These are phyloP conservation scores for Pseudopodoces humilis DNA, from an alignment of 2,113 vertebrate genomes.

Conservation along the genomic window DNA sequence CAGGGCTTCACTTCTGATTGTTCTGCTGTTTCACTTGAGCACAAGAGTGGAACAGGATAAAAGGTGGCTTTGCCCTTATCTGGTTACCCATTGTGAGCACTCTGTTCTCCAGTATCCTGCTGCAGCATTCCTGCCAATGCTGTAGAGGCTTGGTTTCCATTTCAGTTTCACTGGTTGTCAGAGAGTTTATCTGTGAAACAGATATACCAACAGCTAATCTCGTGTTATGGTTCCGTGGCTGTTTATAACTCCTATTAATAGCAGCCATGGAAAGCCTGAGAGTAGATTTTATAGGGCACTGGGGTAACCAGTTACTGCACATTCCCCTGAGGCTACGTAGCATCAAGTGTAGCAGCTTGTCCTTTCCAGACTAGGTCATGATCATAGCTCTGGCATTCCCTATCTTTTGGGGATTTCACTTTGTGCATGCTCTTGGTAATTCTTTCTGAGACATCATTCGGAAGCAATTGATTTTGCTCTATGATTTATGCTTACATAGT, in stretches of 20 bases:
- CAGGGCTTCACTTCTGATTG: neutral
- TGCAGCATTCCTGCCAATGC: neutral
- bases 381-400: neutral
- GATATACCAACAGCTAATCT: constrained; percentile 53
- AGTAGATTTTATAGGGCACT: constrained; percentile 35
- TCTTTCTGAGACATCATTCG: neutral
- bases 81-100: neutral
- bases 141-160: neutral
- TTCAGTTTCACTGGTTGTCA: constrained; percentile 45
- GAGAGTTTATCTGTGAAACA: constrained; percentile 49
- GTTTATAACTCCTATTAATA: constrained; percentile 54
- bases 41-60: neutral
- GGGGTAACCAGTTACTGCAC: constrained; percentile 53
- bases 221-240: neutral
- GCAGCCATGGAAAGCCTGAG: neutral
- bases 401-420: neutral
- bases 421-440: neutral
- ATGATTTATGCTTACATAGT: neutral
- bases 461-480: neutral
- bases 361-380: constrained; percentile 18
- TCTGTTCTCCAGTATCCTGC: neutral
- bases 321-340: neutral
- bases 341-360: constrained; percentile 14
- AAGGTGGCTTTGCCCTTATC: neutral
- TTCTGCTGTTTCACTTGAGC: neutral